Conservation (phyloP, 2,888 invertebrate genomes). For the Beris morrisii region DNA sequence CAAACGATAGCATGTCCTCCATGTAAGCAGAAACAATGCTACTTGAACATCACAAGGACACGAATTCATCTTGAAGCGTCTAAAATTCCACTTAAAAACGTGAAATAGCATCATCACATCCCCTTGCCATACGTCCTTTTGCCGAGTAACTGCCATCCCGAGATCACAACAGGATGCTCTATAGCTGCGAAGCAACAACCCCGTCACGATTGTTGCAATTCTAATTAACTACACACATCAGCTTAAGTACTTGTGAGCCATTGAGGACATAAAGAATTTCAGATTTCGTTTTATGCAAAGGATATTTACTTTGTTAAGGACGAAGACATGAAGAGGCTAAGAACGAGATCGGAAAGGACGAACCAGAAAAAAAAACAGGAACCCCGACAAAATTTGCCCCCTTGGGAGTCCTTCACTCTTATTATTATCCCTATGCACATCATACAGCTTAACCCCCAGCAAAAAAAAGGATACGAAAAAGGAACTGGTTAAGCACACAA, state of each 20-base stretch:
- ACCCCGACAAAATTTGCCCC: background rate
- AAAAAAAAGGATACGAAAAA: constrained; percentile 29
- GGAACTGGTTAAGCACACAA: constrained; percentile 39
- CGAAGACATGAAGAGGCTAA: constrained; percentile 11
- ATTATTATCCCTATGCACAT: background rate
- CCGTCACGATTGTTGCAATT: constrained; percentile 35
- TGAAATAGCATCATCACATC: no score
- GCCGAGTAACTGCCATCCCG: no score
- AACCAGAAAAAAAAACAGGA: background rate
- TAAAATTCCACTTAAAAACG: no score
- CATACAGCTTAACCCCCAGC: background rate
- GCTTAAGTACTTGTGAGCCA: constrained; percentile 31
- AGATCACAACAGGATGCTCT: background rate
- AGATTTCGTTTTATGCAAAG: constrained; percentile 33
- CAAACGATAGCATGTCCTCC: no score
- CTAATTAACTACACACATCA: constrained; percentile 38
- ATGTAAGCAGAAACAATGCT: no score
- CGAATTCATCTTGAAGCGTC: no score
- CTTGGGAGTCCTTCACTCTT: background rate
- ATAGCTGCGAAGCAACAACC: constrained; percentile 16
- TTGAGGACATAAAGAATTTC: constrained; percentile 32
- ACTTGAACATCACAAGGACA: no score
- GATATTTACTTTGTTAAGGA: constrained; percentile 36
- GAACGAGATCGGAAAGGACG: constrained; percentile 6
- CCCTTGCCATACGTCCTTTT: no score